Evolutionary conservation across 2,888 invertebrate species (phyloP).

Genomic region (Palloptera scutellata): DNA sequence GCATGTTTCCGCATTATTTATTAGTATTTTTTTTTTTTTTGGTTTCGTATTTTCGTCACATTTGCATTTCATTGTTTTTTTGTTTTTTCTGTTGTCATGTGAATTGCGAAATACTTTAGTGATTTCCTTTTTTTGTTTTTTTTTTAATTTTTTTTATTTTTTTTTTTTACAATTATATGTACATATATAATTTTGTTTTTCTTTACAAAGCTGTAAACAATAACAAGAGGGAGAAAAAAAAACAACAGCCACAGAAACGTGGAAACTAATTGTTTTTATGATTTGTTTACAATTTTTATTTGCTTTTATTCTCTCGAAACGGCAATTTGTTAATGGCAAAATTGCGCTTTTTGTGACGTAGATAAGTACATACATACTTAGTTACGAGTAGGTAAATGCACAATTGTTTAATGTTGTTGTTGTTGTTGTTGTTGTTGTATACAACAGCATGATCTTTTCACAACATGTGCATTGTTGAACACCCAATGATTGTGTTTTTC

Average conservation of each 20-base stretch:
- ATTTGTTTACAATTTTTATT: constrained; percentile 23
- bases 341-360: background rate
- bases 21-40: background rate
- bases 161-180: background rate
- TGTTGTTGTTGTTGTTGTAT: too few species aligned
- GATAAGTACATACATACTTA: background rate
- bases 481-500: too few species aligned
- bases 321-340: background rate
- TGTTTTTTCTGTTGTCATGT: background rate
- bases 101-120: background rate
- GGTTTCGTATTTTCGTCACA: background rate
- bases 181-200: background rate
- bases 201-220: constrained; percentile 1
- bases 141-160: background rate
- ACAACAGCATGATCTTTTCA: too few species aligned
- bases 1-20: constrained; percentile 17
- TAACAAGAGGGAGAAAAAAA: constrained; percentile 5
- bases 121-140: background rate
- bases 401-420: too few species aligned
- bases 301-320: too few species aligned
- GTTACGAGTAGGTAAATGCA: too few species aligned
- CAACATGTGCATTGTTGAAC: too few species aligned
- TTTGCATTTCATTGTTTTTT: constrained; percentile 4
- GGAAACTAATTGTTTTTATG: constrained; percentile 13
- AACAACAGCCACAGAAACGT: constrained; percentile 2